These are phyloP conservation scores for Daptonema setosum DNA, from an alignment of 2,888 invertebrate species.

Conservation along the genomic window DNA sequence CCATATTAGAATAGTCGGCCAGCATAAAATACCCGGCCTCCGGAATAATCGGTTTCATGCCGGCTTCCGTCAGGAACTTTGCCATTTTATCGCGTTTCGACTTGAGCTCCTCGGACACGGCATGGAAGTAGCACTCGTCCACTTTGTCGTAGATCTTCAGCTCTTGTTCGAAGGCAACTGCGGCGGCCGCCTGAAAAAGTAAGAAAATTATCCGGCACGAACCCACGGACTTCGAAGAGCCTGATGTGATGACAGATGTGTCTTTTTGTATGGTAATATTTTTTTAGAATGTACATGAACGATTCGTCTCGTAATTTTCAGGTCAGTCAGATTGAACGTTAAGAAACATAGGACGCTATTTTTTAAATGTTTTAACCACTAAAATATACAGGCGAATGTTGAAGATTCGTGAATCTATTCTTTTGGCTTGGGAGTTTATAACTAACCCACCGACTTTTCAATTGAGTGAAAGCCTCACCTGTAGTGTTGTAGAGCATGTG, in stretches of 20 bases:
- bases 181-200: conserved; percentile 57
- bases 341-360: conserved; percentile 2
- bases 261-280: too few species aligned
- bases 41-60: conserved; percentile 72
- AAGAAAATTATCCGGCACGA: too few species aligned
- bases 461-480: too few species aligned
- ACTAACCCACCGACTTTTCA: too few species aligned
- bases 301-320: too few species aligned
- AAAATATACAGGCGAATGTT: too few species aligned
- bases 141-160: conserved; percentile 43
- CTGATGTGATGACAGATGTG: conserved; percentile 15
- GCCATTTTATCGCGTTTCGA: conserved; percentile 58
- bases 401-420: too few species aligned
- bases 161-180: conserved; percentile 67
- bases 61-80: conserved; percentile 49
- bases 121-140: conserved; percentile 55
- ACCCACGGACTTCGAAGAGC: background rate
- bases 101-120: conserved; percentile 48
- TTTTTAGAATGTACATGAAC: too few species aligned
- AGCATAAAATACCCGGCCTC: conserved; percentile 93
- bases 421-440: too few species aligned
- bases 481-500: conserved; percentile 66
- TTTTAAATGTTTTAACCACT: too few species aligned
- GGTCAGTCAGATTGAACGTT: conserved; percentile 6
- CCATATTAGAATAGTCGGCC: conserved; percentile 45